Conservation (phyloP, 92 coral and sea anemone species). For the Montipora capitata region DNA sequence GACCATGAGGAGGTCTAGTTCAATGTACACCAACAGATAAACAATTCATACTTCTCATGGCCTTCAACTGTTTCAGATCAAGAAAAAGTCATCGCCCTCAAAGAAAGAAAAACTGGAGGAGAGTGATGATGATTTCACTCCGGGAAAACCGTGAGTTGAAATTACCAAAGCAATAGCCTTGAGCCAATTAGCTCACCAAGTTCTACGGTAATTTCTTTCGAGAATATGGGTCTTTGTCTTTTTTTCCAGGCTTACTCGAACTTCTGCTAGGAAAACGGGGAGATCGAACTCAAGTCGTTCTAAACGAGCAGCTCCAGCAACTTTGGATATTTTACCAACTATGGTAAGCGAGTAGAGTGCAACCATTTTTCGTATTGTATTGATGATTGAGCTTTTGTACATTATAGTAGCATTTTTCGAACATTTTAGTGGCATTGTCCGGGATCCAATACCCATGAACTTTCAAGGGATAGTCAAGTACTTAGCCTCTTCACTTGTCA, state of each 20-base stretch:
- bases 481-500: too few species aligned
- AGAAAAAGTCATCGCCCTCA: conserved; percentile 49
- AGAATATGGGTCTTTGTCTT: background rate
- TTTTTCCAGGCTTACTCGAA: conserved; percentile 22
- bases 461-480: too few species aligned
- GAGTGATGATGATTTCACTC: conserved; percentile 89
- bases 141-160: conserved; percentile 60
- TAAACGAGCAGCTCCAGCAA: conserved; percentile 9
- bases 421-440: too few species aligned
- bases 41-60: background rate
- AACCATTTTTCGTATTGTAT: too few species aligned
- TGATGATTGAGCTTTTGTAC: too few species aligned
- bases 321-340: conserved; percentile 21
- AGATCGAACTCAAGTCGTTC: conserved; percentile 12
- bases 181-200: too few species aligned
- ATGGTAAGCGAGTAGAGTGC: conserved; percentile 18
- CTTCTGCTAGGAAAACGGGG: conserved; percentile 41
- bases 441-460: too few species aligned
- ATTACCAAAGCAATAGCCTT: too few species aligned
- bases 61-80: conserved; percentile 60
- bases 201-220: too few species aligned
- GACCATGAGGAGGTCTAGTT: too few species aligned
- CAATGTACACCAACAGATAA: too few species aligned
- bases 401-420: too few species aligned
- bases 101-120: conserved; percentile 48